Evolutionary conservation across 1,140 invertebrate species (phyloP).

Genomic region (Bombus confusus): DNA sequence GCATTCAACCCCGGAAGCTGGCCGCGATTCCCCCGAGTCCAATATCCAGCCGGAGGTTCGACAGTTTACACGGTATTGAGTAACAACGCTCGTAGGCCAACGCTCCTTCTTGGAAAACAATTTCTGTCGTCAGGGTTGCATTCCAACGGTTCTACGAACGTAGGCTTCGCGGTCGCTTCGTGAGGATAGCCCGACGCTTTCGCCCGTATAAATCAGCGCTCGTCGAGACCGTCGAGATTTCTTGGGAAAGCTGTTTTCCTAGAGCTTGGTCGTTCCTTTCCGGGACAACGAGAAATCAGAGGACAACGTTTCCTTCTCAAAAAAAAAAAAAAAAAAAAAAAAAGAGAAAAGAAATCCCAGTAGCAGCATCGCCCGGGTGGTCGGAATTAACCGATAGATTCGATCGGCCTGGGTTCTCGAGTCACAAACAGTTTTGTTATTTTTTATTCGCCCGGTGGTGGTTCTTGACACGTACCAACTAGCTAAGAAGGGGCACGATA

Average conservation of each 20-base stretch:
- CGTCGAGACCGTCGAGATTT: constrained; percentile 2
- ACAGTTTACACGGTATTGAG: constrained; percentile 44
- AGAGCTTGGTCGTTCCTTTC: not conserved
- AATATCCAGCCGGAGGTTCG: constrained; percentile 43
- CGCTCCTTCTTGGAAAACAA: constrained; percentile 53
- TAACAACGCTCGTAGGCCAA: constrained; percentile 41
- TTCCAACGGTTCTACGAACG: constrained; percentile 35
- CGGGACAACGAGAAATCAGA: not conserved
- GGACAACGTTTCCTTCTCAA: not conserved
- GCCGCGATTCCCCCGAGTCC: constrained; percentile 51
- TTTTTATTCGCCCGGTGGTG: not conserved
- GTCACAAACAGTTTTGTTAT: not conserved
- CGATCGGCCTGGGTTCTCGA: not conserved
- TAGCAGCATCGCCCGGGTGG: not conserved
- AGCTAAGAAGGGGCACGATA: not conserved
- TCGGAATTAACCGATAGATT: not conserved
- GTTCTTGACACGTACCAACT: not conserved
- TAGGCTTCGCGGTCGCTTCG: not conserved
- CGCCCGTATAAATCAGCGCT: constrained; percentile 29
- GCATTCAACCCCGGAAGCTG: constrained; percentile 50
- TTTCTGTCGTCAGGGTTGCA: constrained; percentile 37
- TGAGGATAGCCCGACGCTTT: constrained; percentile 6
- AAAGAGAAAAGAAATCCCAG: no score
- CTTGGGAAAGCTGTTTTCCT: not conserved
- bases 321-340: no score